These are phyloP conservation scores for Protosalanx chinensis DNA, from an alignment of 2,797 vertebrate genomes.

Conservation along the genomic window DNA sequence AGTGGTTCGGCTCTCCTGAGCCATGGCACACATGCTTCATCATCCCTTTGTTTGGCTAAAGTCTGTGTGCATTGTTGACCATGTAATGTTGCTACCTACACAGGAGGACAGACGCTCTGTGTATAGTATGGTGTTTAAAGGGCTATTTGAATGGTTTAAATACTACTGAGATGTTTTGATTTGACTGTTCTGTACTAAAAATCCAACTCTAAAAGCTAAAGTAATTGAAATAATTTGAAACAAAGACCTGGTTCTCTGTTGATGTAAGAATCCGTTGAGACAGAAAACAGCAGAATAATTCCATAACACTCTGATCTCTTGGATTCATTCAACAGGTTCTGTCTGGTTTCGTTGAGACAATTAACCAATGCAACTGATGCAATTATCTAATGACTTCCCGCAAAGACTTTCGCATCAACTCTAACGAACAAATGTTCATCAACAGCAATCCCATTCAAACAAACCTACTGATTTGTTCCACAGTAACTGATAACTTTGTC, in stretches of 20 bases:
- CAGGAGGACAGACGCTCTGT: slow-evolving; percentile 62
- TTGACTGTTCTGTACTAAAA: too few species aligned
- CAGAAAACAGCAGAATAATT: not conserved
- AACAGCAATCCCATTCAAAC: not conserved
- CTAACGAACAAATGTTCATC: slow-evolving; percentile 16
- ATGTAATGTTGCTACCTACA: slow-evolving; percentile 30
- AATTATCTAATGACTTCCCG: too few species aligned
- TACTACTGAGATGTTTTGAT: not conserved
- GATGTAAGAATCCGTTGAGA: not conserved
- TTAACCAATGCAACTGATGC: not conserved
- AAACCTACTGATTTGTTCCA: too few species aligned
- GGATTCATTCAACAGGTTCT: not conserved
- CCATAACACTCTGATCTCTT: not conserved
- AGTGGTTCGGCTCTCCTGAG: slow-evolving; percentile 62
- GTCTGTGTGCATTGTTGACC: slow-evolving; percentile 23
- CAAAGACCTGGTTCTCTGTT: not conserved
- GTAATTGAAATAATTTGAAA: not conserved
- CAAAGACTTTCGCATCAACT: slow-evolving; percentile 32
- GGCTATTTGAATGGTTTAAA: slow-evolving; percentile 24
- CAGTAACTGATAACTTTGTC: too few species aligned
- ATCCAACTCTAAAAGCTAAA: not conserved
- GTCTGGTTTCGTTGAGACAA: not conserved
- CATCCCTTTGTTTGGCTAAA: slow-evolving; percentile 61
- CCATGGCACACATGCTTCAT: slow-evolving; percentile 61
- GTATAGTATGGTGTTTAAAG: slow-evolving; percentile 61